Evolutionary conservation across 1,140 invertebrate genomes (phyloP), one percentile per base, ranked within the genome.

Genomic region (Heliothis subflexa): DNA sequence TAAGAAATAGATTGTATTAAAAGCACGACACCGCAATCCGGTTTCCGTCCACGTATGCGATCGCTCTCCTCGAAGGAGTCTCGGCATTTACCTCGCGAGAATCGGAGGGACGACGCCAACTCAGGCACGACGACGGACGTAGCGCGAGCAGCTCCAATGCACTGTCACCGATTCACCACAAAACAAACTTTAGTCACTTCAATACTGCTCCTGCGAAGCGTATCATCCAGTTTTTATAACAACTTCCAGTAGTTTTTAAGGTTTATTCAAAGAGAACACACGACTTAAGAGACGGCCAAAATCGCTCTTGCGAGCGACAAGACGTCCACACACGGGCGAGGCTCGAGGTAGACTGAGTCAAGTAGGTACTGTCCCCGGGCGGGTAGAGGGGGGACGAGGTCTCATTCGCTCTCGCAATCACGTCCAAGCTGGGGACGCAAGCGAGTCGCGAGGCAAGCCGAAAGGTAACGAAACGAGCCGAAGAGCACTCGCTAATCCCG

Each of bases 31-130:
- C 83, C 82, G 81, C 85, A 81, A 88, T 90, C 88, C 87, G 90
- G 89, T 92, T 89, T 89, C 79, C 82, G 88, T 88, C 88, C 88
- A 91, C 91, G 88, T 91, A 91, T 88, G 85, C 85, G 81, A 85
- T 87, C 78, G 75, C 81, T 85, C 82, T 89, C 81, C 55, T 84
- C 80, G 82, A 83, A 89, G 82, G 83, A 84, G 83, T 86, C 85
- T 88, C 85, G 82, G 83, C 87, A 89, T 92, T 91, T 92, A 93
- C 91, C 91, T 93, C 88, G 87, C 85, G 87, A 89, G 89, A 91
- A 86, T 86, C 86, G 87, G 86, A 89, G 88, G 87, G 87, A 89
- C 88, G 86, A 90, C 89, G 91, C 89, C 91, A 90, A 86, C 86
- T 86, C 86, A 86, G 86, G 86, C 85, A 90, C 86, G 84, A 83